Evolutionary conservation across 2,113 vertebrate species (phyloP).

Genomic region (Columba livia): DNA sequence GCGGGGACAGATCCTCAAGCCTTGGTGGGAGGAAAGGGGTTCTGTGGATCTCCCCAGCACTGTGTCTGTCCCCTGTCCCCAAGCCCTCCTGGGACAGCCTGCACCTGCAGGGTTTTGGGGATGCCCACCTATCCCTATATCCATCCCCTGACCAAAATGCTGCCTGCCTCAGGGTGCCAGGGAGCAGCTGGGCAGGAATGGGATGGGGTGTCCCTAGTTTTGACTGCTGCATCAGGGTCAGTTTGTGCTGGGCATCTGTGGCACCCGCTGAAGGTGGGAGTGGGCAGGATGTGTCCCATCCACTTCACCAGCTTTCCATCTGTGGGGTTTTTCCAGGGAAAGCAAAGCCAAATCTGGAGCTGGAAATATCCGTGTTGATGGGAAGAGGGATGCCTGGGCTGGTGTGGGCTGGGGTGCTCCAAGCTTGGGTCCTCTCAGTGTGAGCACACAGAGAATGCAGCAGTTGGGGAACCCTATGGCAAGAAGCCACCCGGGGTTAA

Average conservation of each 20-base stretch:
- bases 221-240: rapidly evolving
- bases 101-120: background rate
- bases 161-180: background rate
- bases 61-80: background rate
- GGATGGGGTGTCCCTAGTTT: background rate
- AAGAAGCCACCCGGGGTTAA: background rate
- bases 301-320: rapidly evolving
- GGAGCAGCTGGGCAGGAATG: background rate
- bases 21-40: rapidly evolving
- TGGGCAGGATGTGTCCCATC: background rate
- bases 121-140: rapidly evolving
- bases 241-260: background rate
- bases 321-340: background rate
- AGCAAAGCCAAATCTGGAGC: background rate
- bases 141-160: background rate
- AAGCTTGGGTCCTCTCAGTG: background rate
- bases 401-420: background rate
- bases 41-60: background rate
- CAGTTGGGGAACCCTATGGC: rapidly evolving
- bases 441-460: background rate
- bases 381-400: background rate
- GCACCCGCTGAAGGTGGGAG: rapidly evolving
- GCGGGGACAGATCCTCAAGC: background rate
- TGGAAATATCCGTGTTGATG: rapidly evolving
- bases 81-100: background rate